Evolutionary conservation across 2,797 vertebrate species (phyloP).

Genomic region (Sebastiscus albofasciatus): DNA sequence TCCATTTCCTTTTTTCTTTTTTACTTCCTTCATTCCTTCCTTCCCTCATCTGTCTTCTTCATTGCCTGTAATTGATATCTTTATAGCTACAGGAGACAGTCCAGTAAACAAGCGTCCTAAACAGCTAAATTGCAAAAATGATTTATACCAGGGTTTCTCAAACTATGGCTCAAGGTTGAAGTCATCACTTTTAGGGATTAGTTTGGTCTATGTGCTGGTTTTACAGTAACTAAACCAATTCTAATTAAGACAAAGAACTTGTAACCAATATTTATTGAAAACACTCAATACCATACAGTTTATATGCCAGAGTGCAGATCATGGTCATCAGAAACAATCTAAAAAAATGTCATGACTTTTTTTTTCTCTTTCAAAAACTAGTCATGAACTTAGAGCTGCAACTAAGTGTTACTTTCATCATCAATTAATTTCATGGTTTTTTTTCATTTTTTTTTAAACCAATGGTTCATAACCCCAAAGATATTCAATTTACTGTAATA

Average conservation of each 20-base stretch:
- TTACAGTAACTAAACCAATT: not conserved
- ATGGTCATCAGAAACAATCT: too few species aligned
- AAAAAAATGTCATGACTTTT: not conserved
- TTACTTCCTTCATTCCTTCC: not conserved
- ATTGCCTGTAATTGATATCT: not conserved
- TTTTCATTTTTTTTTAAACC: too few species aligned
- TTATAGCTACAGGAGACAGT: not conserved
- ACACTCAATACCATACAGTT: not conserved
- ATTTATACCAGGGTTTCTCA: not conserved
- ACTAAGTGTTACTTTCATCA: too few species aligned
- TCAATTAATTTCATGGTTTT: not conserved
- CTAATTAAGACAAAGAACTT: not conserved
- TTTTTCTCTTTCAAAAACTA: not conserved
- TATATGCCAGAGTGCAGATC: not conserved
- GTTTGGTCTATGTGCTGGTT: not conserved
- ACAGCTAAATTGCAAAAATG: not conserved
- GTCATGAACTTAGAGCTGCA: too few species aligned
- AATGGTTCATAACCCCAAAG: not conserved
- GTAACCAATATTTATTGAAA: not conserved
- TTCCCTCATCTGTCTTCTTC: not conserved
- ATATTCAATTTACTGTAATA: not conserved
- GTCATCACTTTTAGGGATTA: not conserved
- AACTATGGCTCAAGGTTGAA: not conserved
- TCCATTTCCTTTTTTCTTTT: not conserved
- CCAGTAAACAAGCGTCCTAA: not conserved